Evolutionary conservation across 2,797 vertebrate genomes (phyloP), one percentile per base, ranked within the genome.

Genomic region (Valencia hispanica): DNA sequence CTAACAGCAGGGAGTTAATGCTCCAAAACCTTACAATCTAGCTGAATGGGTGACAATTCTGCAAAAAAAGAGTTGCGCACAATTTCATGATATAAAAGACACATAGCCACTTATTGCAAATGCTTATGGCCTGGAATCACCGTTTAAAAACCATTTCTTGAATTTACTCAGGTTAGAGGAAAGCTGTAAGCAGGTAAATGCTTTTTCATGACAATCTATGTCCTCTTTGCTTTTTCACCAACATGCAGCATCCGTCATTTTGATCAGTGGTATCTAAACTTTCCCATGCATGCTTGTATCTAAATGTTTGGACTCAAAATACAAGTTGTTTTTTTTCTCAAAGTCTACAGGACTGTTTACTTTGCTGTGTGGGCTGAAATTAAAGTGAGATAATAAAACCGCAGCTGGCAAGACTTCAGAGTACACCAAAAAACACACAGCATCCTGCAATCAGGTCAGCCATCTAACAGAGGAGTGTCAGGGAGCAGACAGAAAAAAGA

Each of bases 361-460:
- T 84, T 79, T 86, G 84, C 84, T 82, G 77, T 85, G 75, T 69
- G 50, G 72, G 76, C 74, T 84, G 61, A 79, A 86, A 87, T 55
- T 75, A 80, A 69, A 68, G 53, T 47, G 69, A 50, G 57, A 74
- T 77, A 81, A 87, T 77, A 75, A 77, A 83, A 89, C 77, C 53
- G 80, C 79, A 41, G 87, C 80, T n/a, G 73, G 77, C 75, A 51
- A 80, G 85, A 72, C 80, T 84, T 78, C 71, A 59, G 63, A 83
- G 77, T 51, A 75, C 80, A 73, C 63, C 27, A 55, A 70, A 69
- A 84, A 80, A 81, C 79, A 77, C 79, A 79, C 73, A 81, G 83
- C 80, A 85, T 87, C 78, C 88, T 79, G 85, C 89, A 93, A 92
- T 92, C 88, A 89, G 91, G 89, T 90, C 92, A 93, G 87, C 76